Conservation (phyloP, 2,113 vertebrate genomes). For the Varanus salvator region DNA sequence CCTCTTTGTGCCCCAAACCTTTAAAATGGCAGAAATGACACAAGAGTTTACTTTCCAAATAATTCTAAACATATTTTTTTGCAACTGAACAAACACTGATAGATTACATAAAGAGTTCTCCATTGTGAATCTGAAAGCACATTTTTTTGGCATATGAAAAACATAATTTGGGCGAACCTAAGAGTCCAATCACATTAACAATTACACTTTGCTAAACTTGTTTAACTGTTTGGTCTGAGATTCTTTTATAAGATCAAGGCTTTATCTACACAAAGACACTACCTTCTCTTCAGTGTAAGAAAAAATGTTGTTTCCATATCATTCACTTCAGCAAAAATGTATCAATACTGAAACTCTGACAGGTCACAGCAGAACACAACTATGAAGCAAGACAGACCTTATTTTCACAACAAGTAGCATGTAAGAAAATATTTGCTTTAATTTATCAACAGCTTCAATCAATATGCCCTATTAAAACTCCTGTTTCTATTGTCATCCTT, state of each 20-base stretch:
- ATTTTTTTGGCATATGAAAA: neutral
- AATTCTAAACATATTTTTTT: neutral
- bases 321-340: conserved; percentile 1
- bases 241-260: neutral
- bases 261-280: neutral
- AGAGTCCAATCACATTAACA: neutral
- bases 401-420: neutral
- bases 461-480: neutral
- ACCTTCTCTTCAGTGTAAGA: no score
- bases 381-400: neutral
- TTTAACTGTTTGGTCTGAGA: neutral
- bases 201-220: neutral
- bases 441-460: neutral
- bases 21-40: conserved; percentile 35
- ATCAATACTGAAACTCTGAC: conserved; percentile 10
- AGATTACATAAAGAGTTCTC: neutral
- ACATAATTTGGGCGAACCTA: neutral
- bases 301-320: neutral
- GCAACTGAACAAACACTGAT: neutral
- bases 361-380: conserved; percentile 18
- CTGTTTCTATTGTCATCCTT: neutral
- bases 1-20: conserved; percentile 23
- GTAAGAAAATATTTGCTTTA: neutral
- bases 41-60: neutral
- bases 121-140: neutral